phyloP scores from a whole-genome alignment of 2,113 vertebrate genomes.

The Cercocebus atys region DNA sequence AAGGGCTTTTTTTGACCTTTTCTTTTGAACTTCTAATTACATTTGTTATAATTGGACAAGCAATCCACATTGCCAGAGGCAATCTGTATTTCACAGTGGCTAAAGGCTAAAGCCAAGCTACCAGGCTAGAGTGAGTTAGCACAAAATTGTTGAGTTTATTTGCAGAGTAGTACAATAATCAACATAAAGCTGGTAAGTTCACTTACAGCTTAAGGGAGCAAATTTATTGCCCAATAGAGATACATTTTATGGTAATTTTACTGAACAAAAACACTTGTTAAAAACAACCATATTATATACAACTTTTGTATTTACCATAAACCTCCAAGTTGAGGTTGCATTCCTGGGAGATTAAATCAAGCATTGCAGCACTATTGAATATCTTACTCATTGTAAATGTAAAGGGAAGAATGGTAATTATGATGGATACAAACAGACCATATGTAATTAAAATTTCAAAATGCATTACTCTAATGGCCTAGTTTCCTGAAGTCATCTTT shows the following conservation, averaged over 20 bases:
- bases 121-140: not conserved
- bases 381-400: not conserved
- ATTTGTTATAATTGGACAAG: constrained; percentile 41
- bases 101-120: not conserved
- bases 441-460: not conserved
- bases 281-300: not conserved
- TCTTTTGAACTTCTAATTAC: constrained; percentile 15
- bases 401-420: not conserved
- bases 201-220: not conserved
- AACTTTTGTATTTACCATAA: not conserved
- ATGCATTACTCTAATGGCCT: not conserved
- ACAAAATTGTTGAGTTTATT: not conserved
- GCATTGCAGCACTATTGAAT: not conserved
- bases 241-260: not conserved
- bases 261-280: not conserved
- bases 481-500: not conserved
- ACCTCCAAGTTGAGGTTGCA: not conserved
- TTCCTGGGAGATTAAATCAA: constrained; percentile 32
- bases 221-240: not conserved
- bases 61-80: not conserved
- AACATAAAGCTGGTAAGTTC: not conserved
- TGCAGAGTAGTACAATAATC: not conserved
- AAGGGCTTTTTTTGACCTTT: not conserved
- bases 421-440: not conserved
- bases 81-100: constrained; percentile 29